Conservation (phyloP, 2,797 vertebrate genomes). For the Neosilurus hyrtlii region DNA sequence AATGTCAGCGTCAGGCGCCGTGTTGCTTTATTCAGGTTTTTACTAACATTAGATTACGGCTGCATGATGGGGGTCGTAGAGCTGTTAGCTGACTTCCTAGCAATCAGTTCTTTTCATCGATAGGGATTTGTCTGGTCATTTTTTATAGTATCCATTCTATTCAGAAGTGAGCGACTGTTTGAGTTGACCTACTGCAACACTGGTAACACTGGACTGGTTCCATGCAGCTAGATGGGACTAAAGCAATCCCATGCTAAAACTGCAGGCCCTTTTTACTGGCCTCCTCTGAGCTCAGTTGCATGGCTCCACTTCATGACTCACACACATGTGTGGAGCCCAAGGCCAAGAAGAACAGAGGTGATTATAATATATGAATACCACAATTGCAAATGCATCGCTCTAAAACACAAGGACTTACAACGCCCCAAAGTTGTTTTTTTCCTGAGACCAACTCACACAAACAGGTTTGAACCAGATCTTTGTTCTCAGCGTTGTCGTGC, state of each 20-base stretch:
- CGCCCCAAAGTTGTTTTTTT: conserved; percentile 10
- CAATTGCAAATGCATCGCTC: conserved; percentile 36
- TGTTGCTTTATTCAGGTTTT: conserved; percentile 11
- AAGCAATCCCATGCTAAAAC: neutral
- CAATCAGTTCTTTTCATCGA: neutral
- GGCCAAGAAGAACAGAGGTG: conserved; percentile 39
- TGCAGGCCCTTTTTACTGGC: conserved; percentile 33
- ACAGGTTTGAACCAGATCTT: conserved; percentile 48
- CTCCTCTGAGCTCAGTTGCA: conserved; percentile 16
- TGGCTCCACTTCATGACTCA: conserved; percentile 44
- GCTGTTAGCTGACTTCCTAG: neutral
- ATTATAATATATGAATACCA: conserved; percentile 41
- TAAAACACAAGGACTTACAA: conserved; percentile 38
- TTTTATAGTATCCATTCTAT: neutral
- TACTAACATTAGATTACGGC: neutral
- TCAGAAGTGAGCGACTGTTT: neutral
- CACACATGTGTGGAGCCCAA: conserved; percentile 30
- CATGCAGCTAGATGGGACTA: conserved; percentile 15
- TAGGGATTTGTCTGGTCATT: neutral
- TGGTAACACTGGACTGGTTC: neutral
- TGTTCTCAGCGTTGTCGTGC: conserved; percentile 21
- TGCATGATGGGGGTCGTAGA: neutral
- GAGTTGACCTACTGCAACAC: neutral
- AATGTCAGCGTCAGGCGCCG: neutral
- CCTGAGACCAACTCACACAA: conserved; percentile 25